Conservation (phyloP, 53 echinoderm and acorn worm genomes). For the Zoroaster sp. region DNA sequence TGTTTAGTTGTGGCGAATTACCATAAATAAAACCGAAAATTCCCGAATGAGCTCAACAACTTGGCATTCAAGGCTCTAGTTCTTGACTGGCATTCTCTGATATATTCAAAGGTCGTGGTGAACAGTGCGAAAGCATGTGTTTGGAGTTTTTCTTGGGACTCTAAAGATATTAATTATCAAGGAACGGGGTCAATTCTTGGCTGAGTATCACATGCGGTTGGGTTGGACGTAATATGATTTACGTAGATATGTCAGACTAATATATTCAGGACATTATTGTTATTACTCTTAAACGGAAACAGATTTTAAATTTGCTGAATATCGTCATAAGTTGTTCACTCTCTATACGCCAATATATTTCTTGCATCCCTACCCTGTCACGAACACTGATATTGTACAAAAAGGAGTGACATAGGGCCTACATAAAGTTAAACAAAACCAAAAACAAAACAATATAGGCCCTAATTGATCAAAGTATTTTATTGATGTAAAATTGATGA, state of each 20-base stretch:
- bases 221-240: background rate
- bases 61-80: background rate
- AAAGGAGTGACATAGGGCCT: no score
- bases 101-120: background rate
- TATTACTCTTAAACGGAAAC: no score
- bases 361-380: no score
- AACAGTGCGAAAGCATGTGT: constrained; percentile 50
- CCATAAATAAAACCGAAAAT: background rate
- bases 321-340: no score
- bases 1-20: constrained; percentile 4
- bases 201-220: background rate
- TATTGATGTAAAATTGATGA: no score
- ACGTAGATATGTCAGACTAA: background rate
- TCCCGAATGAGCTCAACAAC: background rate
- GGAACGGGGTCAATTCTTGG: background rate
- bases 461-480: no score
- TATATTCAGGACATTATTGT: no score
- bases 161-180: background rate
- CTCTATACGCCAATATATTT: no score
- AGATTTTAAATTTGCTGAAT: no score
- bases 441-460: no score
- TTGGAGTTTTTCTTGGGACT: background rate
- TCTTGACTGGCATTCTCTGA: background rate
- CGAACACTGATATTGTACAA: no score
- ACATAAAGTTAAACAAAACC: no score